Base-by-base conservation (phyloP, 2,113 vertebrate genomes). In the Lophura nycthemera region DNA sequence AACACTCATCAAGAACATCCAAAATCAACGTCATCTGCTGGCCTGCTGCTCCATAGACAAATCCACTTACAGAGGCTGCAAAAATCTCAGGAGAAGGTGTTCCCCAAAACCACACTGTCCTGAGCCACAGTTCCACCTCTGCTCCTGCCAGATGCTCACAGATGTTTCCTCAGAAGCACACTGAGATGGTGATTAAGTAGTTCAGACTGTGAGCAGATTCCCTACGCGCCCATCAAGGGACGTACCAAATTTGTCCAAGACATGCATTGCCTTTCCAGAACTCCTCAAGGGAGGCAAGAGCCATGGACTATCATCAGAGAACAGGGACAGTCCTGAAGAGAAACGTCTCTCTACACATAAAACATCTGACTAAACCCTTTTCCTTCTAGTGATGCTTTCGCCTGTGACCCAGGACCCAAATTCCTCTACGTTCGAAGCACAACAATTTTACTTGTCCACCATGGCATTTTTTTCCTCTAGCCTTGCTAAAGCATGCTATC, bases 11-110 rank as follows among this genome's bases (percentile, higher is more conserved):
- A 82, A 45, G 42, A 14, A 15, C 3, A 34, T 40, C 9, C 40
- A 29, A 29, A 89, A 64, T 2, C 2, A 38, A 78, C 17, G 11
- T 27, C 60, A 15, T 45, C 42, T 52, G 15, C 19, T 64, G 45
- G 32, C 56, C 84, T 36, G 10, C 30, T 89, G 14, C 42, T 93
- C 27, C 21, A 67, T 56, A 88, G 32, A 47, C 8, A 27, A 80
- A 32, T 83, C n/a, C 36, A 13, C 13, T 71, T 19, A 21, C 5
- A 86, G 30, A 30, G 47, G 14, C 27, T 6, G 10, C 22, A 86
- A 79, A 48, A 59, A 45, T 7, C 19, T 52, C 50, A n/a, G 0
- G 1, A 14, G n/a, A 57, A 81, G 4, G 9, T 2, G 6, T 1
- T 1, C 27, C 57, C 7, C 45, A 80, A 83, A 86, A 38, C 7